Percentiles rank a stretch among this genome's conserved stretches.
Conservation (phyloP, 2,797 vertebrate genomes). For the Fistularia tabacaria region DNA sequence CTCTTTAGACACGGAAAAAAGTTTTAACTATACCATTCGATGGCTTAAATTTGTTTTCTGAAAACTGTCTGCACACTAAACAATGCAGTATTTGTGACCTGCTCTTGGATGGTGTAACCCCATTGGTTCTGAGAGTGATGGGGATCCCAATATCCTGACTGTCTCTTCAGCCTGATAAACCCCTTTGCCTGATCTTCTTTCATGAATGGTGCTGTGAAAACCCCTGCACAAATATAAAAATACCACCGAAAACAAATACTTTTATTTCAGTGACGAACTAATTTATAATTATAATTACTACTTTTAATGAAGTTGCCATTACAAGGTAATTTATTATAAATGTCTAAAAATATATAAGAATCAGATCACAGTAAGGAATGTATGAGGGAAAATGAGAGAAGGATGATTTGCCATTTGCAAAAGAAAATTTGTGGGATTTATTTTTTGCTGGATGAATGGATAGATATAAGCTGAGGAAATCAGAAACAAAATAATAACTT, state of each 20-base stretch:
- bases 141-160: slow-evolving; percentile 68
- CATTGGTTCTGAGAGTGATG: slow-evolving; percentile 63
- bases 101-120: slow-evolving; percentile 69
- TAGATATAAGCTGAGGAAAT: too few species aligned
- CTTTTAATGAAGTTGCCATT: background rate
- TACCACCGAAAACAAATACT: background rate
- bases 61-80: too few species aligned
- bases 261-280: background rate
- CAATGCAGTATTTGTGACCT: slow-evolving; percentile 35
- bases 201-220: slow-evolving; percentile 59
- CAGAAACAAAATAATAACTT: background rate
- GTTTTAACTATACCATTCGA: background rate
- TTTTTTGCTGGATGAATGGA: too few species aligned
- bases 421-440: too few species aligned
- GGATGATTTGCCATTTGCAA: too few species aligned
- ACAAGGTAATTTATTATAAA: too few species aligned
- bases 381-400: too few species aligned
- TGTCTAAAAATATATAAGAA: too few species aligned
- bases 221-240: slow-evolving; percentile 30
- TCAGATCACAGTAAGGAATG: too few species aligned
- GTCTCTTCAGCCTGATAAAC: slow-evolving; percentile 67
- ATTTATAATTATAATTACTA: background rate
- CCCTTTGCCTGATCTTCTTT: slow-evolving; percentile 62
- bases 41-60: background rate
- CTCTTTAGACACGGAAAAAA: background rate